Conservation (phyloP, 2,888 invertebrate genomes). For the Crocallis elinguaria region DNA sequence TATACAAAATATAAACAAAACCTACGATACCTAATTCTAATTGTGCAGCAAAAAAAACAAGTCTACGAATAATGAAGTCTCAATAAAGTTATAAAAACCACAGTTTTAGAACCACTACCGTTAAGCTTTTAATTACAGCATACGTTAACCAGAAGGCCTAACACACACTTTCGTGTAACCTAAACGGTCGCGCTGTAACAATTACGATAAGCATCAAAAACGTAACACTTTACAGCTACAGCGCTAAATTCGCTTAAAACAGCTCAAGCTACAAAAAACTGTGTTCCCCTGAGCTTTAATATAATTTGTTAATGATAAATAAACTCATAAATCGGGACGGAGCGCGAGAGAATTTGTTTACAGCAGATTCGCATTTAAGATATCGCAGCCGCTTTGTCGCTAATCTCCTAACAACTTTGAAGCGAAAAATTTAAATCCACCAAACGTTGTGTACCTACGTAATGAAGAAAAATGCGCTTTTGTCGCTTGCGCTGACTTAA, state of each 20-base stretch:
- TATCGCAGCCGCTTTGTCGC: slow-evolving; percentile 81
- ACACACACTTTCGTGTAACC: slow-evolving; percentile 30
- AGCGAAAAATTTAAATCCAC: slow-evolving; percentile 80
- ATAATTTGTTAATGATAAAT: slow-evolving; percentile 86
- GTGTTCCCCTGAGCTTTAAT: slow-evolving; percentile 75
- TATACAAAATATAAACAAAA: background rate
- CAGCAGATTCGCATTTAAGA: slow-evolving; percentile 84
- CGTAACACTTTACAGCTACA: slow-evolving; percentile 48
- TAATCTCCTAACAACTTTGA: slow-evolving; percentile 83
- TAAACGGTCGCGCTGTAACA: slow-evolving; percentile 49
- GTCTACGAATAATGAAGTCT: background rate
- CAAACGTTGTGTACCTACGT: slow-evolving; percentile 57
- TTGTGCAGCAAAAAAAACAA: background rate
- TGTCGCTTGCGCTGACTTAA: slow-evolving; percentile 41
- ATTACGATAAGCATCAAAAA: slow-evolving; percentile 71
- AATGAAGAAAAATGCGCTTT: slow-evolving; percentile 72
- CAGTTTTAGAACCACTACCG: slow-evolving; percentile 13
- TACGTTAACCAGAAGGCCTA: slow-evolving; percentile 24
- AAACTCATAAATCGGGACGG: slow-evolving; percentile 81
- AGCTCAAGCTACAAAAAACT: slow-evolving; percentile 67
- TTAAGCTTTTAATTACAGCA: slow-evolving; percentile 19
- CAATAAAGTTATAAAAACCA: background rate
- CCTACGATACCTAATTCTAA: background rate
- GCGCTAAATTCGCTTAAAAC: slow-evolving; percentile 59
- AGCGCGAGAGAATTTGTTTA: slow-evolving; percentile 82